A percentile compares a stretch with the other conserved stretches of the same genome.
Evolutionary conservation across 2,888 invertebrate genomes (phyloP).

Genomic region (Nebria salina): DNA sequence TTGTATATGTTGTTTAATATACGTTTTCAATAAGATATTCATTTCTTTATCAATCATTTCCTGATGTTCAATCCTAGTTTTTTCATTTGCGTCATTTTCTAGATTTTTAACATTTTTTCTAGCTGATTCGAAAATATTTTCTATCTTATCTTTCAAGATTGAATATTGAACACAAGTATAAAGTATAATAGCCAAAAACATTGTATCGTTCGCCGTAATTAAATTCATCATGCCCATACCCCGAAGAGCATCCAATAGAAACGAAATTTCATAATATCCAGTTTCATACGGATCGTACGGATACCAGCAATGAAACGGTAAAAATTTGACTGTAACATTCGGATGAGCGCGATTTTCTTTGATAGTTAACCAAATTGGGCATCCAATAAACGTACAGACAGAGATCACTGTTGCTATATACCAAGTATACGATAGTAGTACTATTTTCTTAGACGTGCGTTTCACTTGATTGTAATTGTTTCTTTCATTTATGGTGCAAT

Average conservation of each 20-base stretch:
- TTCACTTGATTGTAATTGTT: neutral
- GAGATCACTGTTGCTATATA: neutral
- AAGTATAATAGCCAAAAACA: conserved; percentile 47
- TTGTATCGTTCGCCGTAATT: conserved; percentile 46
- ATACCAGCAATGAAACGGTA: conserved; percentile 48
- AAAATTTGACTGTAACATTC: neutral
- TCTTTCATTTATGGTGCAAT: neutral
- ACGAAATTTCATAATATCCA: conserved; percentile 47
- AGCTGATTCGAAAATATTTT: conserved; percentile 39
- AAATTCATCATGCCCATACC: conserved; percentile 43
- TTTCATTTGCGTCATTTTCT: neutral
- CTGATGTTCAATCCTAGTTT: too few relatives aligned
- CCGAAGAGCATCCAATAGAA: conserved; percentile 44
- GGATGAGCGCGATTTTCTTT: neutral
- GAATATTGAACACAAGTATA: conserved; percentile 48
- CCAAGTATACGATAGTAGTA: neutral
- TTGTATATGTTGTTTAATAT: conserved; percentile 11
- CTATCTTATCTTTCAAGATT: conserved; percentile 48
- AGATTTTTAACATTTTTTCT: neutral
- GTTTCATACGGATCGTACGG: conserved; percentile 47
- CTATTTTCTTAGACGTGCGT: neutral
- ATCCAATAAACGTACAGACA: neutral
- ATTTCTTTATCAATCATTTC: neutral
- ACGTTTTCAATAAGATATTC: neutral
- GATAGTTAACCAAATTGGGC: neutral